phyloP scores from a whole-genome alignment of 2,888 invertebrate genomes.

The Tortrix viridana region DNA sequence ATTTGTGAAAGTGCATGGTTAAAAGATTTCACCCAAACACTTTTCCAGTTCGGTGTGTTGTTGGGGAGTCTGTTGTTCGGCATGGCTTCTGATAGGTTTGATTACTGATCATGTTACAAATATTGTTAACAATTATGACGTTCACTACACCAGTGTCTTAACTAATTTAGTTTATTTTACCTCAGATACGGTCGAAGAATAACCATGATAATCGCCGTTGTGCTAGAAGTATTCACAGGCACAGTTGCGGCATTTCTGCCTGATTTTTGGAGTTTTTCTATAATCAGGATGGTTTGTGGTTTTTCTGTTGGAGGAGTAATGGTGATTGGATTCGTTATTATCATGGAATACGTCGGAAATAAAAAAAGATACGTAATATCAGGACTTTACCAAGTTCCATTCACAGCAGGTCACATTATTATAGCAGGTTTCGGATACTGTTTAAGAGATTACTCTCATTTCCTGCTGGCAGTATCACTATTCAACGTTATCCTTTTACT shows the following conservation, averaged over 20 bases:
- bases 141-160: background rate
- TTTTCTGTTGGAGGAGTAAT: conserved; percentile 91
- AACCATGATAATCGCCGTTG: conserved; percentile 87
- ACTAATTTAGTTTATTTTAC: conserved; percentile 18
- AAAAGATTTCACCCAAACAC: conserved; percentile 87
- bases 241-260: conserved; percentile 87
- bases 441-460: conserved; percentile 86
- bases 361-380: conserved; percentile 79
- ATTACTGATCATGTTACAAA: background rate
- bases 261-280: conserved; percentile 85
- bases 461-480: conserved; percentile 86
- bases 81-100: conserved; percentile 87
- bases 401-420: conserved; percentile 86
- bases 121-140: no score
- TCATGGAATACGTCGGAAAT: conserved; percentile 86
- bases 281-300: conserved; percentile 87
- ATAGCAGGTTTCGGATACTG: conserved; percentile 85
- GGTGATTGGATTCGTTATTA: conserved; percentile 83
- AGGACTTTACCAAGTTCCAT: conserved; percentile 87
- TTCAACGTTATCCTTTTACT: conserved; percentile 82
- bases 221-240: conserved; percentile 88
- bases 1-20: conserved; percentile 87
- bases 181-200: conserved; percentile 89
- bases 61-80: conserved; percentile 89
- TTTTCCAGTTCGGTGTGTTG: conserved; percentile 90